phyloP scores from a whole-genome alignment of 1,140 invertebrate species.

The Melipona quadrifasciata region DNA sequence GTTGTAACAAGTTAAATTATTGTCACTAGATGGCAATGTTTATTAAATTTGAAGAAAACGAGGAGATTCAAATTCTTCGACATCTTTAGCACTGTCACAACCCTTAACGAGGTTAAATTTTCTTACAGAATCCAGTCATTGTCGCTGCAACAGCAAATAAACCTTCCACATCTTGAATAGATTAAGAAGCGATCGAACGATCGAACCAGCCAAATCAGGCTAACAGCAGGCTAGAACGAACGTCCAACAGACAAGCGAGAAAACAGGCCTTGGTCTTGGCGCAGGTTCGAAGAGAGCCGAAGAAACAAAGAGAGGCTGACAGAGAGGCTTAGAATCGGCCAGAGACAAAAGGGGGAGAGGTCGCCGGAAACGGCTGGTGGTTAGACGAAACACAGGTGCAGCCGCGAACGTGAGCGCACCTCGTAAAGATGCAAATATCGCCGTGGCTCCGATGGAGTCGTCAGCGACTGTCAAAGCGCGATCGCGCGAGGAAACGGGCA shows the following conservation, averaged over 20 bases:
- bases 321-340: conserved; percentile 44
- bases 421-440: conserved; percentile 79
- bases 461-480: conserved; percentile 75
- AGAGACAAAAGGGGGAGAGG: conserved; percentile 56
- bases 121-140: background rate
- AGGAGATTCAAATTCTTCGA: no score
- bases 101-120: background rate
- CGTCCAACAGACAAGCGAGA: background rate
- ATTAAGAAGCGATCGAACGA: background rate
- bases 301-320: conserved; percentile 17
- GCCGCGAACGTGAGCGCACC: conserved; percentile 49
- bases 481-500: conserved; percentile 68
- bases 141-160: background rate
- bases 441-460: conserved; percentile 71
- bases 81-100: no score
- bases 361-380: background rate
- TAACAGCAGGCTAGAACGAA: background rate
- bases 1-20: no score
- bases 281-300: background rate
- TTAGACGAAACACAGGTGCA: conserved; percentile 72
- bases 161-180: background rate
- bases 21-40: no score
- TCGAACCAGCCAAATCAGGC: background rate
- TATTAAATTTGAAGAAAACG: no score
- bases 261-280: background rate